Base-by-base conservation (phyloP, 2,888 invertebrate genomes). In the Bedellia somnulentella region DNA sequence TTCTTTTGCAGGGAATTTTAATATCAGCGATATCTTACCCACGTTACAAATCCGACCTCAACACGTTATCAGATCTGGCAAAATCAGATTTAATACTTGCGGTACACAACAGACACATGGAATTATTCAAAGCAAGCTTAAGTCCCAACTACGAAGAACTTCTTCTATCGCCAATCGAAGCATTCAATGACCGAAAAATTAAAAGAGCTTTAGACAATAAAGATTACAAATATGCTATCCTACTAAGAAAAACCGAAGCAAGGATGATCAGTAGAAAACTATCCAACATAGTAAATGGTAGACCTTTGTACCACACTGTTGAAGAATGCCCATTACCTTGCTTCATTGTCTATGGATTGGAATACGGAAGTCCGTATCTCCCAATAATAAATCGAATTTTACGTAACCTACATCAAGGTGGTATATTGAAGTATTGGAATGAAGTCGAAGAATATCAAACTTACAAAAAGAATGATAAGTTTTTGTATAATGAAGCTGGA, bases 311-410 rank as follows among this genome's bases (percentile, higher is more conserved):
- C 36, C 77, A 80, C 39, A 52, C 64, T 1, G 67, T 78, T 44
- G 38, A 43, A 5, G 67, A 75, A 15, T 80, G 81, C 39, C 77
- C 81, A 9, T 60, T 81, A 1, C 80, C 80, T 0, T 79, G 79
- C 44, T 66, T 67, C 11, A 67, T 78, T 1, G 80, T 80, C 0
- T 81, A 79, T 35, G 77, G 78, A 1, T 51, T 80, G 6, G 66
- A 71, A n/a, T 78, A 79, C 37, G 82, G 82, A 2, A 80, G 81
- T 16, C 80, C 81, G 0, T 81, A 79, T 43, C 46, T 79, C 27
- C 61, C 57, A 5, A 63, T 59, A 30, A 28, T 82, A 3, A 60
- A 80, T 36, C 52, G 51, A 9, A 52, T 81, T 1, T 45, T 81
- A 2, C 50, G 61, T 11, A 58, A 60, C 31, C 45, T 79, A 1